Base-by-base conservation (phyloP, 1,140 invertebrate genomes). In the Chlorops oryzae region DNA sequence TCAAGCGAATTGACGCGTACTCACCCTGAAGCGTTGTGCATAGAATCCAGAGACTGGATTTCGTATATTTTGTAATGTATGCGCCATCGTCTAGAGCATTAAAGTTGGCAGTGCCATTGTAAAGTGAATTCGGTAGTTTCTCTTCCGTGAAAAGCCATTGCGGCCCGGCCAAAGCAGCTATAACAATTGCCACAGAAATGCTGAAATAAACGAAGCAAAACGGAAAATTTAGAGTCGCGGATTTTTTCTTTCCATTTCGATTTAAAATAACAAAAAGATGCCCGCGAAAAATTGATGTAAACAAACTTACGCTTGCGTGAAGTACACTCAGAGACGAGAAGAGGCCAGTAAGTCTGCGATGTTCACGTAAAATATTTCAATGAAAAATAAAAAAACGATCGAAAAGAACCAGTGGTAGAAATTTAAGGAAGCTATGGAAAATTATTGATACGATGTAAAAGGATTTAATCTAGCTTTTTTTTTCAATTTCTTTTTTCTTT, bases 101-200 rank as follows among this genome's bases (percentile, higher is more conserved):
- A 23, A 65, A 69, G 28, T 71, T 71, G 22, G 68, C 59, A 7
- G 68, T 72, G 5, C 68, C 68, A 51, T 71, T 72, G 42, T 68
- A 72, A 32, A 66, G 64, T 15, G 39, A 43, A 51, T 71, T 71
- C 35, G 65, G 59, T 18, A 70, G 32, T 56, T 70, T 71, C 41
- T 72, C 69, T 57, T 72, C 69, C 5, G 69, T 72, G 12, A 65
- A 70, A 17, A 72, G 63, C 69, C 69, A 72, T 23, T 71, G 68
- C 20, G 69, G 69, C 7, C 69, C 69, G 3, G 69, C 69, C 17
- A 72, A 18, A 5, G 69, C 65, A 15, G 69, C 69, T 25, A 72
- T 62, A 40, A 72, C 63, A 52, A 72, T 68, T 38, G 69, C 69
- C 43, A 72, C 63, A 17, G 69, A 70, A 42, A 70, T 64, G 55